Conservation (phyloP, 1,140 invertebrate genomes). For the Brachionus rotundiformis region DNA sequence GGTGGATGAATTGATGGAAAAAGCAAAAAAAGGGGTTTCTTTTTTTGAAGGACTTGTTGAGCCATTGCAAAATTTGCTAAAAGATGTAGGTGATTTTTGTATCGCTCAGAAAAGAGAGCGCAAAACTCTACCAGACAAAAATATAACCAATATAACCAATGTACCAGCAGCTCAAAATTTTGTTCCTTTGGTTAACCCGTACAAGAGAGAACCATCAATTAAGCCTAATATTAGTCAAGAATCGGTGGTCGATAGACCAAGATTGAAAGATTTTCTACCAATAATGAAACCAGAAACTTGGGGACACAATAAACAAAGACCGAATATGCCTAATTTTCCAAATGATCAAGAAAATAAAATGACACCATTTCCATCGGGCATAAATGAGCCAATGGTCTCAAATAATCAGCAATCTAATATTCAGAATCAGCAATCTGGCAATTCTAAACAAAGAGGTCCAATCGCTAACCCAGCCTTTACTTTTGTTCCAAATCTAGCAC, state of each 20-base stretch:
- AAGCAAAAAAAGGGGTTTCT: not conserved
- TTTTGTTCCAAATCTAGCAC: not conserved
- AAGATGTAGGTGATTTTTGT: constrained; percentile 12
- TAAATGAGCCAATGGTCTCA: too few relatives aligned
- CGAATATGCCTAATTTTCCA: not conserved
- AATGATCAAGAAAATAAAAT: too few relatives aligned
- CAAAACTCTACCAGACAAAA: not conserved
- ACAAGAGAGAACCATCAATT: not conserved
- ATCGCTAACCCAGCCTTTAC: not conserved
- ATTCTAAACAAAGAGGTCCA: not conserved
- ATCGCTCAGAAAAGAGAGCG: constrained; percentile 4
- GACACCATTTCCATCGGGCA: too few relatives aligned
- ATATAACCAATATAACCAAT: not conserved
- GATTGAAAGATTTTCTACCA: constrained; percentile 83
- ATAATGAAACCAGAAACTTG: constrained; percentile 67
- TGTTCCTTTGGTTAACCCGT: constrained; percentile 1
- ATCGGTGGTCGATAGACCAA: constrained; percentile 66
- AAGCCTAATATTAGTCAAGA: not conserved
- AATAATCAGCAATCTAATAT: too few relatives aligned
- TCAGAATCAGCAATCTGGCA: not conserved
- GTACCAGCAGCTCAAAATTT: not conserved
- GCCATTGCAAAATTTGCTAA: constrained; percentile 5
- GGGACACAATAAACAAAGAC: constrained; percentile 55
- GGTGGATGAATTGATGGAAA: not conserved
- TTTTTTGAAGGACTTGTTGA: constrained; percentile 21